These are phyloP conservation scores for Falco concolor DNA, from an alignment of 2,797 vertebrate genomes.

Conservation along the genomic window DNA sequence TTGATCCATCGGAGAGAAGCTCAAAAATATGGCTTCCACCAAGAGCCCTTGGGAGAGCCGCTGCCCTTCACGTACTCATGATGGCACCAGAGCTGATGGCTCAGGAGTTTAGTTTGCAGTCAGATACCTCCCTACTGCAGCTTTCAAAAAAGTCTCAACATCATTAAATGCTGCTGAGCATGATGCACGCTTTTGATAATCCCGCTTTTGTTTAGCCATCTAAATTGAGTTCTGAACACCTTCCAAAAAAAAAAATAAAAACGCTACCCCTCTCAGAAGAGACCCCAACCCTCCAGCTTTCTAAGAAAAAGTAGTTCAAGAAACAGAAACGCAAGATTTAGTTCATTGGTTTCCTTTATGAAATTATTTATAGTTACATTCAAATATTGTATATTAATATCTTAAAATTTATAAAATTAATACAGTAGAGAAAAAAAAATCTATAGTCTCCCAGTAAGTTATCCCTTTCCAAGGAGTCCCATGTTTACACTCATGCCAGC, in stretches of 20 bases:
- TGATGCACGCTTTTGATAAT: rapidly evolving
- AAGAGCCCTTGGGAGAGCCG: neutral
- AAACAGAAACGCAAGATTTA: neutral
- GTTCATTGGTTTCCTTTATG: neutral
- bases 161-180: neutral
- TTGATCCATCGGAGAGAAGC: neutral
- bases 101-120: neutral
- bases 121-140: neutral
- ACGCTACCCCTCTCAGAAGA: neutral
- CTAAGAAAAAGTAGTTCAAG: neutral
- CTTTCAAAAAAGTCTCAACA: neutral
- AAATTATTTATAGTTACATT: neutral
- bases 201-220: neutral
- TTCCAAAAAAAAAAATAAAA: neutral
- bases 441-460: neutral
- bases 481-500: neutral
- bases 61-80: neutral
- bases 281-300: neutral
- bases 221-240: neutral
- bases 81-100: conserved; percentile 19
- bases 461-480: neutral
- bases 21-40: neutral
- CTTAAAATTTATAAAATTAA: no score
- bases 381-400: neutral
- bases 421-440: neutral